phyloP scores from a whole-genome alignment of 1,140 invertebrate species.

The Drosophila ironensis region DNA sequence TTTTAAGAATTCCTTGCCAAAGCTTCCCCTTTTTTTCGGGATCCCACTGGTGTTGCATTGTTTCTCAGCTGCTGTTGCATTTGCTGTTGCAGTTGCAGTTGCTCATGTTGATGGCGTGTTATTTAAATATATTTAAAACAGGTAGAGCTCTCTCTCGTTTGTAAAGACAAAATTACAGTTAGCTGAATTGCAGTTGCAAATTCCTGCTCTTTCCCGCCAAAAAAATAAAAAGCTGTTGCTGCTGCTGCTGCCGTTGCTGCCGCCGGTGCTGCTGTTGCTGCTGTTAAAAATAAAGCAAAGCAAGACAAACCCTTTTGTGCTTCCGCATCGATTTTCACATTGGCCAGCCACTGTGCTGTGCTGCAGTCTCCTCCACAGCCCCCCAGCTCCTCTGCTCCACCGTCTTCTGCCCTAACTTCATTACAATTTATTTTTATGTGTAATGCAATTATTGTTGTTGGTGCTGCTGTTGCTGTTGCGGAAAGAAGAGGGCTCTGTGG shows the following conservation, averaged over 20 bases:
- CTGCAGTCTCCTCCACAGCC: neutral
- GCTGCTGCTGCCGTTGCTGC: too few relatives aligned
- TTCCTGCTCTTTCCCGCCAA: conserved; percentile 15
- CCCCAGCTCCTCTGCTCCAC: neutral
- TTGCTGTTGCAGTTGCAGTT: conserved; percentile 19
- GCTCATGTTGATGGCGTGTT: conserved; percentile 51
- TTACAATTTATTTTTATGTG: conserved; percentile 80
- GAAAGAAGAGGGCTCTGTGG: conserved; percentile 45
- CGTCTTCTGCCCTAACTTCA: conserved; percentile 68
- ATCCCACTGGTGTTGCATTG: neutral
- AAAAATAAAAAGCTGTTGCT: too few relatives aligned
- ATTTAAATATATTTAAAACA: conserved; percentile 53
- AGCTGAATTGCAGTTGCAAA: conserved; percentile 38
- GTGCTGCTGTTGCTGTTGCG: conserved; percentile 31
- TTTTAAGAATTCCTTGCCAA: neutral
- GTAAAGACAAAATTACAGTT: conserved; percentile 32
- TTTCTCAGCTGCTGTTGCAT: conserved; percentile 1
- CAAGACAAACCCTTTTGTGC: conserved; percentile 30
- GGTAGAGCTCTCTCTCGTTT: neutral
- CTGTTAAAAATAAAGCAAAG: too few relatives aligned
- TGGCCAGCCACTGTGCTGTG: conserved; percentile 30
- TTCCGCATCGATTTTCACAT: conserved; percentile 79
- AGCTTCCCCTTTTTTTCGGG: neutral
- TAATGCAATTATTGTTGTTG: conserved; percentile 76
- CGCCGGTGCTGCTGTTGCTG: too few relatives aligned